Percentiles rank a stretch among this genome's conserved stretches.
These are phyloP conservation scores for Coccyzus lansbergi DNA, from an alignment of 2,797 vertebrate species.

Conservation along the genomic window DNA sequence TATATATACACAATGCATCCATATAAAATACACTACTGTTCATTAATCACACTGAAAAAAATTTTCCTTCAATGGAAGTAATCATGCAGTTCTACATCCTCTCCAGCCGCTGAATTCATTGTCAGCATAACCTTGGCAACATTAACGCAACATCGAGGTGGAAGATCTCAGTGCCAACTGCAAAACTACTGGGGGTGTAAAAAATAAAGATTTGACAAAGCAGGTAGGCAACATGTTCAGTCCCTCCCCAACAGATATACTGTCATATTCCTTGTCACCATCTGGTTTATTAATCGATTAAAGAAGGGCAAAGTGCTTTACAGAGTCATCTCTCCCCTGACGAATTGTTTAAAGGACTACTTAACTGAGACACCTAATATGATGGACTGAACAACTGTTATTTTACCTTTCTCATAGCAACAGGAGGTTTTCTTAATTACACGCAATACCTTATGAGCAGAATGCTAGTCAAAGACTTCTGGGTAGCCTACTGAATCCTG, in stretches of 20 bases:
- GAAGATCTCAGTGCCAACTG: neutral
- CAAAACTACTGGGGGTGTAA: neutral
- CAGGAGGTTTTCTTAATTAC: neutral
- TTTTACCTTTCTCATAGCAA: neutral
- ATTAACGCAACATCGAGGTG: neutral
- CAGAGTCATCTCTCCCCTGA: neutral
- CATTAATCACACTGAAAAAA: neutral
- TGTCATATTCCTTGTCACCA: neutral
- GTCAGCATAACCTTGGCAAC: slow-evolving; percentile 8
- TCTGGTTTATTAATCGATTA: neutral
- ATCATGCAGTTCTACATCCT: neutral
- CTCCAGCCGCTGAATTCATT: neutral
- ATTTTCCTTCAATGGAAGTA: neutral
- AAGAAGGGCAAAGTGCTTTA: neutral
- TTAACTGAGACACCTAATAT: neutral
- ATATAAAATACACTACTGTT: neutral
- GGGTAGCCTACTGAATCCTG: neutral
- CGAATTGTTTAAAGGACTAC: neutral
- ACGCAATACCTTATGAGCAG: neutral
- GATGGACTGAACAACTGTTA: neutral
- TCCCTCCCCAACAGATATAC: neutral
- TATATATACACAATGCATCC: neutral
- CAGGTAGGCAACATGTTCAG: neutral
- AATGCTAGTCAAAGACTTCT: neutral
- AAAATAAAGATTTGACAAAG: neutral